phyloP scores from a whole-genome alignment of 2,797 vertebrate genomes.

The Etheostoma perlongum region DNA sequence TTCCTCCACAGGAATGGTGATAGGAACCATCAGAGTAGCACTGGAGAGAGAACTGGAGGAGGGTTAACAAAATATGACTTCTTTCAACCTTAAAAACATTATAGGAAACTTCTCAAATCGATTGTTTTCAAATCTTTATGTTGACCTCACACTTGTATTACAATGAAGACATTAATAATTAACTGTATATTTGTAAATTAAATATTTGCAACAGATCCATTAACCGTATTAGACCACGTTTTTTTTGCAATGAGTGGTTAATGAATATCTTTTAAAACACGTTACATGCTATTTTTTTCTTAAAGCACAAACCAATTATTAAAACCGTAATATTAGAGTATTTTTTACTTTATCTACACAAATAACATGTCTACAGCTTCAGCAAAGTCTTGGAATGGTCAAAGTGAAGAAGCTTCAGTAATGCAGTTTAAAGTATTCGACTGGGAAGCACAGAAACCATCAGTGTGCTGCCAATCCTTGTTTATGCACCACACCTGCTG shows the following conservation, averaged over 20 bases:
- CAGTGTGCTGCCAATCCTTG: no score
- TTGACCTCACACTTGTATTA: background rate
- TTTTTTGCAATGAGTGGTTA: background rate
- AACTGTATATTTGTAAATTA: background rate
- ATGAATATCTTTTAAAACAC: background rate
- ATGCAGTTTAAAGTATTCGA: no score
- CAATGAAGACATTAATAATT: background rate
- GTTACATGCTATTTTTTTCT: background rate
- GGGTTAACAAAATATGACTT: background rate
- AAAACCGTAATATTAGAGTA: no score
- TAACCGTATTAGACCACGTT: background rate
- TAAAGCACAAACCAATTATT: no score
- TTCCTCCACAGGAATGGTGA: conserved; percentile 88
- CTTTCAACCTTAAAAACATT: background rate
- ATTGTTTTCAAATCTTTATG: background rate
- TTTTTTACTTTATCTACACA: no score
- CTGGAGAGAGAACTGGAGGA: conserved; percentile 89
- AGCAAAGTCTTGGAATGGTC: no score
- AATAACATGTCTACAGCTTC: no score
- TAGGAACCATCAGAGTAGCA: conserved; percentile 77
- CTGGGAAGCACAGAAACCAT: no score
- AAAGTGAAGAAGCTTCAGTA: no score
- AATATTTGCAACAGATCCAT: background rate
- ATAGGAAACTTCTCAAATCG: no score
- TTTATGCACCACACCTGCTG: no score